Evolutionary conservation across 2,888 invertebrate genomes (phyloP).

Genomic region (Dasysyrphus albostriatus): DNA sequence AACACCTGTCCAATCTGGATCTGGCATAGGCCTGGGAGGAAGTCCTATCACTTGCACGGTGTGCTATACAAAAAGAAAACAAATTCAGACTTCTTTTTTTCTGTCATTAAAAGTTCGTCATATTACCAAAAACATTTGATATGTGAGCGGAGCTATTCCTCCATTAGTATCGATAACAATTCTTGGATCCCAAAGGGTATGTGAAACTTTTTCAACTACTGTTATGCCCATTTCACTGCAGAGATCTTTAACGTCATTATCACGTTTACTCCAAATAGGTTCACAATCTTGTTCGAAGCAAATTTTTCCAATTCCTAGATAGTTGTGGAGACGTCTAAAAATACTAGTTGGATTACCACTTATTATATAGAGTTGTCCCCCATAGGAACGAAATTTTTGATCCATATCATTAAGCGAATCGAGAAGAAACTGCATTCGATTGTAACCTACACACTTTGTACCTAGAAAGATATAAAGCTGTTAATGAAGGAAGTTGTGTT

Average conservation of each 20-base stretch:
- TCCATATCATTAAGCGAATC: conserved; percentile 88
- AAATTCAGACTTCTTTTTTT: background rate
- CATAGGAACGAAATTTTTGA: conserved; percentile 85
- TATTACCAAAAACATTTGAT: conserved; percentile 88
- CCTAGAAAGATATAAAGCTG: conserved; percentile 80
- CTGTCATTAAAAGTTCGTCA: background rate
- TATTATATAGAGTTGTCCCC: conserved; percentile 86
- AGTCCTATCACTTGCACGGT: conserved; percentile 87
- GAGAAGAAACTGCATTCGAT: conserved; percentile 88
- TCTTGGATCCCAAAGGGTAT: conserved; percentile 89
- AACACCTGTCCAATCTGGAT: conserved; percentile 84
- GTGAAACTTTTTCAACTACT: conserved; percentile 87
- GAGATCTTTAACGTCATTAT: conserved; percentile 85
- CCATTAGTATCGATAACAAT: conserved; percentile 88
- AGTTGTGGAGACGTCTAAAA: conserved; percentile 86
- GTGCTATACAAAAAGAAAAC: conserved; percentile 84
- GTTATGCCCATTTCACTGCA: conserved; percentile 86
- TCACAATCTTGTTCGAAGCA: conserved; percentile 89
- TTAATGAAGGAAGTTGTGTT: too few relatives aligned
- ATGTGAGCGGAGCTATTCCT: conserved; percentile 89
- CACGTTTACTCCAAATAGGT: conserved; percentile 88
- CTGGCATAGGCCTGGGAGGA: conserved; percentile 86
- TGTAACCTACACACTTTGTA: conserved; percentile 87
- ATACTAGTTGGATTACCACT: conserved; percentile 87
- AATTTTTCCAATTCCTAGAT: conserved; percentile 85